A percentile compares a stretch with the other conserved stretches of the same genome.
phyloP scores from a whole-genome alignment of 1,140 invertebrate genomes.

The Episyrphus balteatus region DNA sequence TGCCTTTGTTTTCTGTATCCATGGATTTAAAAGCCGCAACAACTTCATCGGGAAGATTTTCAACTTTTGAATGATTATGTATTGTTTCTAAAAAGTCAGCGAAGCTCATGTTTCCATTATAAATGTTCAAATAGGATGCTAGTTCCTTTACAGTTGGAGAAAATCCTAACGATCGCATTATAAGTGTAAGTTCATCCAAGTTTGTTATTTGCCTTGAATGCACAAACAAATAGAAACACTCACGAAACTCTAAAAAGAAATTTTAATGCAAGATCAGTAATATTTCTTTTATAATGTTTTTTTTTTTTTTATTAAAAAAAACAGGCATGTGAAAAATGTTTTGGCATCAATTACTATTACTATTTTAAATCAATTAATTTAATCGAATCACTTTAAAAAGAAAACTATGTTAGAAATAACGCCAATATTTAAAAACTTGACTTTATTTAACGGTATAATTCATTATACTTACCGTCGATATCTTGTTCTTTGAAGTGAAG shows the following conservation, averaged over 20 bases:
- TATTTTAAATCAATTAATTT: not conserved
- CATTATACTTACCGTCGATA: slow-evolving; percentile 56
- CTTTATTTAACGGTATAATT: not conserved
- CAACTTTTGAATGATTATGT: slow-evolving; percentile 78
- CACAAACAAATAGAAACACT: slow-evolving; percentile 90
- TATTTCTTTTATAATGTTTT: not conserved
- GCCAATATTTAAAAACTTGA: slow-evolving; percentile 12
- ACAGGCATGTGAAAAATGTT: not conserved
- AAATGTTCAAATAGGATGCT: slow-evolving; percentile 71
- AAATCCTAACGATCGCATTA: slow-evolving; percentile 87
- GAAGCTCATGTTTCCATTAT: slow-evolving; percentile 86
- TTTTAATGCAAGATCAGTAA: not conserved
- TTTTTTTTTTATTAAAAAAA: not conserved
- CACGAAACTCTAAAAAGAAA: slow-evolving; percentile 65
- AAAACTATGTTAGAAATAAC: not conserved
- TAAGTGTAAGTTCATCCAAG: slow-evolving; percentile 80
- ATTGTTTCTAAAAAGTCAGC: slow-evolving; percentile 92
- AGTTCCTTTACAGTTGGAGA: slow-evolving; percentile 87
- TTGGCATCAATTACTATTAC: not conserved
- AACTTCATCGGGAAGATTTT: slow-evolving; percentile 82
- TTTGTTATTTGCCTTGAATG: slow-evolving; percentile 74
- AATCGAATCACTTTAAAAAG: slow-evolving; percentile 9
- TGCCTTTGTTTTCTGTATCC: slow-evolving; percentile 61
- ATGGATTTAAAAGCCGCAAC: slow-evolving; percentile 78
- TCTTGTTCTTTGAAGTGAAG: slow-evolving; percentile 74